A percentile compares a stretch with the other conserved stretches of the same genome.
These are phyloP conservation scores for Tadarida brasiliensis DNA, from an alignment of 2,797 vertebrate species.

Conservation along the genomic window DNA sequence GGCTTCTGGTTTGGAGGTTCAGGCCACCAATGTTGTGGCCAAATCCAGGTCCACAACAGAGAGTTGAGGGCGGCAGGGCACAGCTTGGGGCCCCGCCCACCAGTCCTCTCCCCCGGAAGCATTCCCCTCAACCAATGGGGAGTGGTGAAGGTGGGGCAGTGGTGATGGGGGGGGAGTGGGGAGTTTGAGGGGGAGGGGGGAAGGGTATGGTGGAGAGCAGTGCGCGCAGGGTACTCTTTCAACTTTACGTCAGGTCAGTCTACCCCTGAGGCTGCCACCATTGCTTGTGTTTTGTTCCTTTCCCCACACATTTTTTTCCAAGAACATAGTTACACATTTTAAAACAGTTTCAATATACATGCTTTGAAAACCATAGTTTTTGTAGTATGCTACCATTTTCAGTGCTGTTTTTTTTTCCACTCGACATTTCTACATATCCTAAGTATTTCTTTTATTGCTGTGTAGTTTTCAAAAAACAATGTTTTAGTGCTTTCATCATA, in stretches of 20 bases:
- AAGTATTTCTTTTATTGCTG: conserved; percentile 3
- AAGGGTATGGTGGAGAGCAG: fast-evolving
- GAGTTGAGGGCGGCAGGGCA: not conserved
- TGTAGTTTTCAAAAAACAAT: not conserved
- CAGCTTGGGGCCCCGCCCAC: not conserved
- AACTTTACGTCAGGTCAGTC: not conserved
- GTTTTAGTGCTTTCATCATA: not conserved
- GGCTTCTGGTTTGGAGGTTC: not conserved
- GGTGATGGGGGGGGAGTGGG: not conserved
- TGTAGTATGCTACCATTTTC: conserved; percentile 13
- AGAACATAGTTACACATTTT: conserved; percentile 33
- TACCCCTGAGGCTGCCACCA: not conserved
- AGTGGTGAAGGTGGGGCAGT: not conserved
- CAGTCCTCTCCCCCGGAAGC: not conserved
- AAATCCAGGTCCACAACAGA: not conserved
- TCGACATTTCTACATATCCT: not conserved
- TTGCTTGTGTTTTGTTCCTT: not conserved
- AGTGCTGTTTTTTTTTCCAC: not conserved
- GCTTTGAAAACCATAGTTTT: conserved; percentile 1
- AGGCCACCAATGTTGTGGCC: fast-evolving
- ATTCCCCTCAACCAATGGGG: not conserved
- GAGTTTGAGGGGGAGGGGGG: not conserved
- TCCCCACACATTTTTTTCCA: fast-evolving
- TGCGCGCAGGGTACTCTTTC: not conserved
- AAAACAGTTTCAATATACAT: conserved; percentile 1